Evolutionary conservation across 2,888 invertebrate genomes (phyloP), one percentile per base, ranked within the genome.

Genomic region (Troides oblongomaculatus): DNA sequence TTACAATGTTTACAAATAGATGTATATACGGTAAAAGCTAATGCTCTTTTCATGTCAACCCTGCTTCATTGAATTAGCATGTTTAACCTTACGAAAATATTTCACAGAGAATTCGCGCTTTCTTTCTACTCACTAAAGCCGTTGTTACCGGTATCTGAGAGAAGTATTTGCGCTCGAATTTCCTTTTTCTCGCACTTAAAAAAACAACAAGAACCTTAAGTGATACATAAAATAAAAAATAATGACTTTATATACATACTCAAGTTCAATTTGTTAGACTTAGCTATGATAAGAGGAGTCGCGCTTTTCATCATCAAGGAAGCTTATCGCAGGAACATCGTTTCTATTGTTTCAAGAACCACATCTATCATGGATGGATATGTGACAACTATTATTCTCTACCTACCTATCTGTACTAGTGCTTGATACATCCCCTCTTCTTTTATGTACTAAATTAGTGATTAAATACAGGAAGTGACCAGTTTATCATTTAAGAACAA

Each of bases 21-120:
- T 39, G 56, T 50, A 59, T 61, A 21, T 17, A 57, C 25, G 43
- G 17, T 58, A 62, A 66, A 68, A 68, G 67, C 67, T 68, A 68
- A 68, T 68, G 67, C 62, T 62, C 6, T 68, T 68, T 25, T 43
- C 67, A 17, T 68, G 67, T 68, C 62, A 46, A 68, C 25, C 30
- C 14, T 18, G 10, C 57, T n/a, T 57, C 36, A 25, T 58, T 23
- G 58, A 58, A n/a, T 46, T 17, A 25, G 30, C 25, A 62, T 57
- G 36, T 66, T 64, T 36, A 36, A 58, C 58, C 43, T 64, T 59
- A 58, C 39, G 57, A 64, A 65, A 65, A 65, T 59, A 46, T 43
- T 46, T 65, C 46, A 58, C 7, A 58, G 12, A 58, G 53, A 23
- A 58, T 58, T 58, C 23, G 3, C 23, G 12, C 23, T 58, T 58